A percentile compares a stretch with the other conserved stretches of the same genome.
Evolutionary conservation across 2,888 invertebrate genomes (phyloP).

Genomic region (Orthosia incerta): DNA sequence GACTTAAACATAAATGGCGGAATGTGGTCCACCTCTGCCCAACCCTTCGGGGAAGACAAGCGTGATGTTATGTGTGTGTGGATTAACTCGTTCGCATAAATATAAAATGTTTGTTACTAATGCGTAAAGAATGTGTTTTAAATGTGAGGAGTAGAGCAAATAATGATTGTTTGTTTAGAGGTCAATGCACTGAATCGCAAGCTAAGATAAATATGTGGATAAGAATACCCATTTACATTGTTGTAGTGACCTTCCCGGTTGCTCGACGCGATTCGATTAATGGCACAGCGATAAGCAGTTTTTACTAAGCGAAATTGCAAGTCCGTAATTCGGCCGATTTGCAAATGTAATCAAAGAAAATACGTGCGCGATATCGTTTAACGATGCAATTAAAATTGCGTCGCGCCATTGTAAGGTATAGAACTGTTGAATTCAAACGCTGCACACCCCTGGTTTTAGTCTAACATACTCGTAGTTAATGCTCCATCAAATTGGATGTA

Average conservation of each 20-base stretch:
- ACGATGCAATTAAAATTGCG: too few species aligned
- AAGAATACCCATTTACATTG: neutral
- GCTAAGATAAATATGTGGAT: neutral
- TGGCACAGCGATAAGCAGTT: too few species aligned
- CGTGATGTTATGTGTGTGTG: neutral
- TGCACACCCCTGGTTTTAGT: neutral
- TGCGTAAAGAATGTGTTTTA: conserved; percentile 7
- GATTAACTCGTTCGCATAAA: conserved; percentile 26
- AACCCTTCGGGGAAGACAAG: too few species aligned
- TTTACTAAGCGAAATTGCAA: too few species aligned
- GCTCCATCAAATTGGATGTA: neutral
- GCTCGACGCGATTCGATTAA: too few species aligned
- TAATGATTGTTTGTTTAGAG: neutral
- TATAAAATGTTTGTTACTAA: conserved; percentile 10
- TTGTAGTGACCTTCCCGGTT: too few species aligned
- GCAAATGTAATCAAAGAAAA: too few species aligned
- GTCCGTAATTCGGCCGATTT: too few species aligned
- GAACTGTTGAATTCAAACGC: neutral
- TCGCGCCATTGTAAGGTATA: too few species aligned
- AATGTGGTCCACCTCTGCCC: too few species aligned
- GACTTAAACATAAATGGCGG: too few species aligned
- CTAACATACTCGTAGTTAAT: neutral
- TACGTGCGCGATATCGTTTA: too few species aligned
- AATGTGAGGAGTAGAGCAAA: neutral
- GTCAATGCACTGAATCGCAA: conserved; percentile 5